Evolutionary conservation across 2,888 invertebrate genomes (phyloP).

Genomic region (Agonopterix heracliana): DNA sequence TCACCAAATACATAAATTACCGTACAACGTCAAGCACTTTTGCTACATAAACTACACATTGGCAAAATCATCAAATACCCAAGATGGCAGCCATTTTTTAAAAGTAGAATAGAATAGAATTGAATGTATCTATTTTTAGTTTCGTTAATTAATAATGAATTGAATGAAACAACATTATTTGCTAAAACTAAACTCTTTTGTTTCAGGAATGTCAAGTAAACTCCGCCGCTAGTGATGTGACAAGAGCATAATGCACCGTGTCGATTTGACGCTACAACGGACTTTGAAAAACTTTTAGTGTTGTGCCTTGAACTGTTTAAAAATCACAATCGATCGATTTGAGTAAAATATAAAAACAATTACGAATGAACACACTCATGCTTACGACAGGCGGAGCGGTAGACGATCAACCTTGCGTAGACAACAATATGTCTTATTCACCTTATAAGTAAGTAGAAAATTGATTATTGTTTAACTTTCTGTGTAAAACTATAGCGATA

Average conservation of each 20-base stretch:
- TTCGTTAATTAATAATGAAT: too few relatives aligned
- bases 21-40: too few relatives aligned
- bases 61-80: too few relatives aligned
- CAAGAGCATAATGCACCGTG: constrained; percentile 40
- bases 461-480: neutral
- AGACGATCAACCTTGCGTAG: constrained; percentile 65
- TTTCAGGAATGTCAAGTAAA: constrained; percentile 42
- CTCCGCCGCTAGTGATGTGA: constrained; percentile 50
- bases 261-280: constrained; percentile 45
- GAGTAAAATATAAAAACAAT: neutral
- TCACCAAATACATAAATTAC: too few relatives aligned
- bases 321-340: constrained; percentile 23
- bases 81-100: too few relatives aligned
- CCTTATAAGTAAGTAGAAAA: constrained; percentile 62
- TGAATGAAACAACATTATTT: too few relatives aligned
- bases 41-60: too few relatives aligned
- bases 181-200: too few relatives aligned
- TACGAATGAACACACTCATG: constrained; percentile 71
- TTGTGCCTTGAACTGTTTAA: constrained; percentile 26
- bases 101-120: too few relatives aligned
- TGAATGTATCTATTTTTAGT: too few relatives aligned
- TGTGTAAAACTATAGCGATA: neutral
- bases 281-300: constrained; percentile 41
- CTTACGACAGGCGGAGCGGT: constrained; percentile 60
- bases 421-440: constrained; percentile 67